Percentiles rank a stretch among this genome's conserved stretches.
Conservation (phyloP, 2,797 vertebrate genomes). For the Rhinogobio ventralis region DNA sequence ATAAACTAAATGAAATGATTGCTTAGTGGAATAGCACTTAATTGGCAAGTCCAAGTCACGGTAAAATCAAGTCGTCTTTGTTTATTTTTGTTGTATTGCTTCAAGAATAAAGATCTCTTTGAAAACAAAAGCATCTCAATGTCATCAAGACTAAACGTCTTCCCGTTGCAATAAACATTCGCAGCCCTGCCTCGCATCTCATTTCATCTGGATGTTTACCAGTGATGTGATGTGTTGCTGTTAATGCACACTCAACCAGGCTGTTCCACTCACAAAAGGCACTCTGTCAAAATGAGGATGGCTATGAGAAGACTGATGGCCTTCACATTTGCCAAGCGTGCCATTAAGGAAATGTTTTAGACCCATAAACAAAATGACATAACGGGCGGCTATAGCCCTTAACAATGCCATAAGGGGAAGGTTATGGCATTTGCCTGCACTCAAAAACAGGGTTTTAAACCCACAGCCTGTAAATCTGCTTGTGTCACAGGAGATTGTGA, state of each 20-base stretch:
- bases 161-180: constrained; percentile 12
- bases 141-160: constrained; percentile 24
- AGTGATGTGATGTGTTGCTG: constrained; percentile 38
- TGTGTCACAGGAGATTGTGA: constrained; percentile 45
- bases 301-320: constrained; percentile 52
- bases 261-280: constrained; percentile 45
- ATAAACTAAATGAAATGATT: constrained; percentile 32
- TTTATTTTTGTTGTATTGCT: constrained; percentile 15
- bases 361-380: constrained; percentile 60
- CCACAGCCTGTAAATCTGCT: constrained; percentile 52
- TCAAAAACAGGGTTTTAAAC: constrained; percentile 55
- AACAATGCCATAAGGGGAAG: constrained; percentile 53
- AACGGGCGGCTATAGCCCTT: constrained; percentile 42
- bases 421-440: constrained; percentile 48
- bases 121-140: constrained; percentile 19
- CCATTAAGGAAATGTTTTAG: constrained; percentile 58
- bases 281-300: constrained; percentile 51
- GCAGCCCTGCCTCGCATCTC: constrained; percentile 21
- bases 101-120: constrained; percentile 3
- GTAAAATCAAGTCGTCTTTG: not conserved
- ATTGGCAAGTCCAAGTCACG: not conserved
- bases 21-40: not conserved
- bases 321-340: constrained; percentile 53
- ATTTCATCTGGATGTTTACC: constrained; percentile 44
- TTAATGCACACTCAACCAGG: constrained; percentile 44